Evolutionary conservation across 2,888 invertebrate genomes (phyloP), one percentile per base, ranked within the genome.

Genomic region (Heteropelma amictum): DNA sequence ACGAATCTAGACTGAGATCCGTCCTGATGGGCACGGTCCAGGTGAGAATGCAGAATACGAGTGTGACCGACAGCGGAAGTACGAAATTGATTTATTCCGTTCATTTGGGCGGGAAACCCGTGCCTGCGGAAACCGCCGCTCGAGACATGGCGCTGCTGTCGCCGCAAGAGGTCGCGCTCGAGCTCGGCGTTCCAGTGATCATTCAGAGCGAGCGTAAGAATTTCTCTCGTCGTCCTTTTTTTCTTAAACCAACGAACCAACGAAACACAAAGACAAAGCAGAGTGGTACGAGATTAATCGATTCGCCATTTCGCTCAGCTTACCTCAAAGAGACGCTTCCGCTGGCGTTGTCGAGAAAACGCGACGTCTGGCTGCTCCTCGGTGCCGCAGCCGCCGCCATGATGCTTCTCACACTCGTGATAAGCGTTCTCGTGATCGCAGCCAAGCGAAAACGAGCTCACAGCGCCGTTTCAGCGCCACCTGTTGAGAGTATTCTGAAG

Each of bases 131-230:
- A 1, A 94, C 94, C 1, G 96, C 96, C 0, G 95, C 96, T 1
- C 92, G 93, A 74, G 96, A 96, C 83, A 96, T 96, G 96, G 91
- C 93, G 69, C 90, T 96, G n/a, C 93, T 96, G 2, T 92, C 94
- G 3, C 94, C 95, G 64, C 93, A 93, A 33, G 96, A 96, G 88
- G 95, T 95, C 0, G 92, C 93, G 0, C 90, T 91, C 21, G 94
- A 95, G 78, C 90, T 96, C 58, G 95, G 95, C 3, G 94, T 94
- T 73, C 93, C 94, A 0, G 93, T 96, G 53, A 92, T 94, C 56
- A 94, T 95, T 79, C 96, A 96, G 90, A 95, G 96, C 71, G 95
- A 96, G 91, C 96, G 96, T 96, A 91, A 93, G 93, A 91, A 38
- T 19, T 56, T 53, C 47, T 35, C 38, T 21, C n/a, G n/a, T n/a